These are phyloP conservation scores for Bufo bufo DNA, from an alignment of 2,113 vertebrate species.

Conservation along the genomic window DNA sequence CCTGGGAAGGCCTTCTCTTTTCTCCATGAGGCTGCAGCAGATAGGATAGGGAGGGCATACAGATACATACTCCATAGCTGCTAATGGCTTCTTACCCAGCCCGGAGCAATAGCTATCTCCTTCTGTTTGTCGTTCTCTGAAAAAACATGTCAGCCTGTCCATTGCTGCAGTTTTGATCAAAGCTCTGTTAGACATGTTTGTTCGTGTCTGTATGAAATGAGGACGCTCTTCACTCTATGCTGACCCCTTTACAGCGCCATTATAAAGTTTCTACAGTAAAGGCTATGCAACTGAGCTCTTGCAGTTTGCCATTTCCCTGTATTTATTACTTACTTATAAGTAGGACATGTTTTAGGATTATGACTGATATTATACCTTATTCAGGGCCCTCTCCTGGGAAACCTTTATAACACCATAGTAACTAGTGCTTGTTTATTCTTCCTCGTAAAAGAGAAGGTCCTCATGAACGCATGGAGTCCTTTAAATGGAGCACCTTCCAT, in stretches of 20 bases:
- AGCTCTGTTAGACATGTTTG: constrained; percentile 20
- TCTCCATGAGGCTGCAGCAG: constrained; percentile 22
- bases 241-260: not conserved
- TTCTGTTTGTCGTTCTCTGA: constrained; percentile 35
- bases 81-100: constrained; percentile 54
- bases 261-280: not conserved
- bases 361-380: not conserved
- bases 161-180: constrained; percentile 41
- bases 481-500: not conserved
- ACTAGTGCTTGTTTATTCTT: not conserved
- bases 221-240: not conserved
- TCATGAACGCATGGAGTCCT: not conserved
- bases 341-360: not conserved
- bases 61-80: constrained; percentile 8
- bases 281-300: not conserved
- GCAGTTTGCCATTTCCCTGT: not conserved
- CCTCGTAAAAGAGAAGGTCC: not conserved
- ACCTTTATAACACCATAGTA: not conserved
- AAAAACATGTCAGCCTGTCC: constrained; percentile 49
- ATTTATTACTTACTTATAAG: not conserved
- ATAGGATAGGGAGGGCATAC: not conserved
- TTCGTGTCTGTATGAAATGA: constrained; percentile 36
- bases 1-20: constrained; percentile 49
- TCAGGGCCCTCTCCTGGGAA: not conserved
- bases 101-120: constrained; percentile 47